phyloP scores from a whole-genome alignment of 2,888 invertebrate genomes.

The Drosophila acutilabella region DNA sequence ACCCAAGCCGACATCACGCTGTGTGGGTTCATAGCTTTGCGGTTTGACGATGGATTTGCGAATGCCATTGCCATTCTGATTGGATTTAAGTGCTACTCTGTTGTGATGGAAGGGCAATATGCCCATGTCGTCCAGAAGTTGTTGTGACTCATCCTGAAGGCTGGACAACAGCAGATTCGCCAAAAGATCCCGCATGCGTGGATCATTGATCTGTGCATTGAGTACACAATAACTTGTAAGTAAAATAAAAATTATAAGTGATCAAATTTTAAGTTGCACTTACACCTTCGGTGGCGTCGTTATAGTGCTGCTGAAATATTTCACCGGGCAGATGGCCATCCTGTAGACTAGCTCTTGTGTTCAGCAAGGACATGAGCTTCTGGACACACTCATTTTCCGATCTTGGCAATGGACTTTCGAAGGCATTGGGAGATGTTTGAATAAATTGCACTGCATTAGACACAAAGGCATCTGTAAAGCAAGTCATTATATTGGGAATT shows the following conservation, averaged over 20 bases:
- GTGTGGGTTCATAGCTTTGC: constrained; percentile 40
- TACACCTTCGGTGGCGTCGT: constrained; percentile 28
- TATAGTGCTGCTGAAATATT: constrained; percentile 31
- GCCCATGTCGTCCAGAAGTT: neutral
- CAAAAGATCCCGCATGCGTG: constrained; percentile 27
- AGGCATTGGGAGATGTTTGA: constrained; percentile 17
- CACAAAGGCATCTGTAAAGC: constrained; percentile 34
- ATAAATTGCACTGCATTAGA: constrained; percentile 39
- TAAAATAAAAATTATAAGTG: neutral
- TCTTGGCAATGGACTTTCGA: constrained; percentile 3
- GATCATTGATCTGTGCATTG: constrained; percentile 22
- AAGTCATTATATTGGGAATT: neutral
- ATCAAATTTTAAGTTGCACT: neutral
- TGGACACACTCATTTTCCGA: constrained; percentile 36
- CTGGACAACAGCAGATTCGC: constrained; percentile 36
- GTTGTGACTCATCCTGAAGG: constrained; percentile 24
- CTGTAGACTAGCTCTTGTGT: constrained; percentile 1
- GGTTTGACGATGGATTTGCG: neutral
- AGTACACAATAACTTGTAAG: neutral
- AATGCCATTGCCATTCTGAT: constrained; percentile 1
- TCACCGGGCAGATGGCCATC: constrained; percentile 7
- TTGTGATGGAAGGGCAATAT: constrained; percentile 8
- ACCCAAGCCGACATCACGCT: constrained; percentile 10
- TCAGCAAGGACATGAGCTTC: constrained; percentile 27
- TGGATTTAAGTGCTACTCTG: neutral